Evolutionary conservation across 2,888 invertebrate genomes (phyloP).

Genomic region (Lasioglossum calceatum): DNA sequence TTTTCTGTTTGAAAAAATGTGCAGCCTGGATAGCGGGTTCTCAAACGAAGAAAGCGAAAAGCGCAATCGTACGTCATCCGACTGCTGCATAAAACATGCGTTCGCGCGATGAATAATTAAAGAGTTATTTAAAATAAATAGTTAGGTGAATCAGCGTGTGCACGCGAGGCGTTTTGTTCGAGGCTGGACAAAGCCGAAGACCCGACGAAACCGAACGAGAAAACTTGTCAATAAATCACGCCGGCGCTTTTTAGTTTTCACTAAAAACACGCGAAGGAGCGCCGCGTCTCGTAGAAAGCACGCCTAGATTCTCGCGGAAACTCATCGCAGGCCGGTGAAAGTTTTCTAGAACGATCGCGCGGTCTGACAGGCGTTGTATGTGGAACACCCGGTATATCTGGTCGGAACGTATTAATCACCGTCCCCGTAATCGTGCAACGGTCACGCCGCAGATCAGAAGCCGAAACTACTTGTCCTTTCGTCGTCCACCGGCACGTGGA

Average conservation of each 20-base stretch:
- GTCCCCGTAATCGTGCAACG: not conserved
- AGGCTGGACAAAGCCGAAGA: not conserved
- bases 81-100: not conserved
- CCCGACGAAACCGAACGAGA: not conserved
- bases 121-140: not conserved
- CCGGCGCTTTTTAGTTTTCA: not conserved
- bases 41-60: not conserved
- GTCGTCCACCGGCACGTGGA: constrained; percentile 50
- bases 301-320: not conserved
- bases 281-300: not conserved
- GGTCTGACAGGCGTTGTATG: not conserved
- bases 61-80: not conserved
- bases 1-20: not conserved
- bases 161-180: not conserved
- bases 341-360: not conserved
- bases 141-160: not conserved
- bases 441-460: not conserved
- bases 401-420: constrained; percentile 21
- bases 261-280: not conserved
- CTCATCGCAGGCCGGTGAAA: not conserved
- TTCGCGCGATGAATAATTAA: not conserved
- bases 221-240: not conserved
- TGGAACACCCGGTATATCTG: not conserved
- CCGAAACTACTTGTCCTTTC: constrained; percentile 40
- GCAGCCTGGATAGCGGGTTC: not conserved